Conservation (phyloP, 2,797 vertebrate species). For the Scolopax bukidnonensis region DNA sequence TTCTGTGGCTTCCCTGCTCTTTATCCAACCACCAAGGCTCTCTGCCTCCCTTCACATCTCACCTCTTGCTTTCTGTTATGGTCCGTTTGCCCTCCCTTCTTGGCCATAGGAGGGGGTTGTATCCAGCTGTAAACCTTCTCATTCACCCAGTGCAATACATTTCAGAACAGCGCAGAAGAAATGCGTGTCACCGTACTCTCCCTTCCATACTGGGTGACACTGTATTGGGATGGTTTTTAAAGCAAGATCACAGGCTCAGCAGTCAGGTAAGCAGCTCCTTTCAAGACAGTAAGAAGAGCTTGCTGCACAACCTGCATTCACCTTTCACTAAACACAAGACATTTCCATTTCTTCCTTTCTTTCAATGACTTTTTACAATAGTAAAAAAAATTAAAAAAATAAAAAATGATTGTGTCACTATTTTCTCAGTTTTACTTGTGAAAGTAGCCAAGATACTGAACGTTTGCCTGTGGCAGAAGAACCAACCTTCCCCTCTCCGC, state of each 20-base stretch:
- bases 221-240: background rate
- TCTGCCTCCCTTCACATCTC: background rate
- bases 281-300: background rate
- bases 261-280: background rate
- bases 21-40: background rate
- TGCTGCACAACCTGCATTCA: background rate
- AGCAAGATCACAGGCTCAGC: background rate
- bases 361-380: background rate
- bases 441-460: background rate
- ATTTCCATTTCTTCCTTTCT: background rate
- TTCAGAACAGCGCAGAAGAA: background rate
- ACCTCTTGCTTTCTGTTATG: background rate
- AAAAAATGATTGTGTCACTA: rapidly evolving
- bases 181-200: rapidly evolving
- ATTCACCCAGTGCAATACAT: background rate
- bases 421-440: background rate
- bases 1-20: background rate
- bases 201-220: rapidly evolving
- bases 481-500: background rate
- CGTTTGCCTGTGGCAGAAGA: background rate
- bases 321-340: background rate
- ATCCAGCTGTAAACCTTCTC: background rate
- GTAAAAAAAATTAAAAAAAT: background rate
- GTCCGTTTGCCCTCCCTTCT: background rate
- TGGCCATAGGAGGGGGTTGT: background rate